phyloP scores from a whole-genome alignment of 2,888 invertebrate species.

The Nemotelus pantherinus region DNA sequence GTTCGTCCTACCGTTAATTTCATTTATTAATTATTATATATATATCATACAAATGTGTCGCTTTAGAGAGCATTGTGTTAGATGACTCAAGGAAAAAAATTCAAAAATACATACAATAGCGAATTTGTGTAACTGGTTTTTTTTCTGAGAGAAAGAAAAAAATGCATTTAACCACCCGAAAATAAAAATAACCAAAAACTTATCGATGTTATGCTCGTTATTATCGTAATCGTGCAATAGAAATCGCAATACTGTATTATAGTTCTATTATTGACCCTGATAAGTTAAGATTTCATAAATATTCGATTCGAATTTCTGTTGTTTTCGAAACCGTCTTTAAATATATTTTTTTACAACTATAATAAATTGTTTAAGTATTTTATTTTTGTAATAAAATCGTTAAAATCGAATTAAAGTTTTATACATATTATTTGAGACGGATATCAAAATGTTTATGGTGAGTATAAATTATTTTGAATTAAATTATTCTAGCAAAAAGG shows the following conservation, averaged over 20 bases:
- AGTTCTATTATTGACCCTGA: background rate
- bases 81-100: background rate
- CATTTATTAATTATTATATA: no score
- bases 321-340: background rate
- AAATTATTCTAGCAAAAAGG: no score
- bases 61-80: constrained; percentile 1
- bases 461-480: no score
- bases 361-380: constrained; percentile 31
- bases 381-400: constrained; percentile 36
- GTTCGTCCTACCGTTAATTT: no score
- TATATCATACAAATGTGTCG: background rate
- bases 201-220: background rate
- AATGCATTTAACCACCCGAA: background rate
- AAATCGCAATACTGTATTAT: background rate
- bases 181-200: background rate
- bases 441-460: no score
- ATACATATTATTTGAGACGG: background rate
- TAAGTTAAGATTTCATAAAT: background rate
- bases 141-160: background rate
- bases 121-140: background rate
- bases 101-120: constrained; percentile 2
- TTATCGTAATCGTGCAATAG: background rate
- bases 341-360: constrained; percentile 13
- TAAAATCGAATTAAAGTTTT: constrained; percentile 3
- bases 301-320: background rate